Evolutionary conservation across 2,113 vertebrate species (phyloP).

Genomic region (Campylomormyrus tamandua): DNA sequence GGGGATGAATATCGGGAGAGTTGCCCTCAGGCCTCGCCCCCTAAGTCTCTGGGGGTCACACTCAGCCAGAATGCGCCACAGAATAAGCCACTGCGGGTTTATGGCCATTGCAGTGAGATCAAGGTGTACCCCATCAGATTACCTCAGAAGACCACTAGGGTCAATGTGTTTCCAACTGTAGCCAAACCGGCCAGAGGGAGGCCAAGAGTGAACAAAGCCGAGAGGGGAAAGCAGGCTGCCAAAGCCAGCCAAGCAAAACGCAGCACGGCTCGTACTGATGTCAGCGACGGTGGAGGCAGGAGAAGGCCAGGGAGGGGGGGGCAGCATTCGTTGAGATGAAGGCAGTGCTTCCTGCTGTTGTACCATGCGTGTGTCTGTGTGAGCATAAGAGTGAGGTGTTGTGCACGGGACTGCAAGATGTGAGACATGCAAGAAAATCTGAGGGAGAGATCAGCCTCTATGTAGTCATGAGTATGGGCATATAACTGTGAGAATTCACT

Average conservation of each 20-base stretch:
- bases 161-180: not conserved
- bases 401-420: not conserved
- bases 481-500: not conserved
- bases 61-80: not conserved
- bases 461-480: not conserved
- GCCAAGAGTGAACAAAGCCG: not conserved
- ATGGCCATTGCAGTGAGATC: not conserved
- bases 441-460: not conserved
- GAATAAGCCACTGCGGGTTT: not conserved
- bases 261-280: not conserved
- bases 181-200: not conserved
- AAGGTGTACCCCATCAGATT: not conserved
- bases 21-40: too few species aligned
- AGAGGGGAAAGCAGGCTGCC: not conserved
- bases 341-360: not conserved
- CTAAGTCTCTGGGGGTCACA: too few species aligned
- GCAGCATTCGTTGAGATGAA: not conserved
- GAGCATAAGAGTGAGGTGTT: not conserved
- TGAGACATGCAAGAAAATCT: not conserved
- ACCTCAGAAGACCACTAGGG: not conserved
- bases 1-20: not conserved
- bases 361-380: not conserved
- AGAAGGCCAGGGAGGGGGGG: not conserved
- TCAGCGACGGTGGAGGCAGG: not conserved
- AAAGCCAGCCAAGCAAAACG: not conserved